These are phyloP conservation scores for Mus spicilegus DNA, from an alignment of 2,113 vertebrate genomes.

Conservation along the genomic window DNA sequence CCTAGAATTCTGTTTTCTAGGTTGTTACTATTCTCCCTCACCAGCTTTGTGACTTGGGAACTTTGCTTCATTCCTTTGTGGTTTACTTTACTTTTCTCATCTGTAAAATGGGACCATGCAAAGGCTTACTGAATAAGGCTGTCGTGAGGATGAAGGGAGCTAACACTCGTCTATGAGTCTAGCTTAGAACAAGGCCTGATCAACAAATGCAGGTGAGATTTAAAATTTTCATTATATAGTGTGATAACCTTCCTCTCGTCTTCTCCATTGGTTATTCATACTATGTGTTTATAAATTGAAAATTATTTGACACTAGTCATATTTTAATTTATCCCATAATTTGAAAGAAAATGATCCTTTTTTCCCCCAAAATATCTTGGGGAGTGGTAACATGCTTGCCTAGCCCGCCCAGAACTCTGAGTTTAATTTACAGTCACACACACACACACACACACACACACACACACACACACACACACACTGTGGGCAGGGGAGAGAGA, in stretches of 20 bases:
- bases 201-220: not conserved
- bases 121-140: not conserved
- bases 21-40: not conserved
- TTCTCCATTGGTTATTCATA: conserved; percentile 18
- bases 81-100: not conserved
- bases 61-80: not conserved
- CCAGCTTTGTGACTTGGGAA: not conserved
- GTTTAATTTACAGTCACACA: not conserved
- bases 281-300: not conserved
- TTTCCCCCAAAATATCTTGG: not conserved
- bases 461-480: not conserved
- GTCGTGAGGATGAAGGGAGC: not conserved
- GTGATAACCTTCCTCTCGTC: not conserved
- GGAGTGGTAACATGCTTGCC: not conserved
- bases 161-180: not conserved
- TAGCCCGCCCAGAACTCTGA: not conserved
- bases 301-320: not conserved
- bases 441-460: not conserved
- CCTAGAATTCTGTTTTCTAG: not conserved
- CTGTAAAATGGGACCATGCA: not conserved
- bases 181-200: not conserved
- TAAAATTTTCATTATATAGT: not conserved
- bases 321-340: conserved; percentile 1
- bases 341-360: not conserved
- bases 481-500: no score